Conservation (phyloP, 2,797 vertebrate genomes). For the Lacerta viridis region DNA sequence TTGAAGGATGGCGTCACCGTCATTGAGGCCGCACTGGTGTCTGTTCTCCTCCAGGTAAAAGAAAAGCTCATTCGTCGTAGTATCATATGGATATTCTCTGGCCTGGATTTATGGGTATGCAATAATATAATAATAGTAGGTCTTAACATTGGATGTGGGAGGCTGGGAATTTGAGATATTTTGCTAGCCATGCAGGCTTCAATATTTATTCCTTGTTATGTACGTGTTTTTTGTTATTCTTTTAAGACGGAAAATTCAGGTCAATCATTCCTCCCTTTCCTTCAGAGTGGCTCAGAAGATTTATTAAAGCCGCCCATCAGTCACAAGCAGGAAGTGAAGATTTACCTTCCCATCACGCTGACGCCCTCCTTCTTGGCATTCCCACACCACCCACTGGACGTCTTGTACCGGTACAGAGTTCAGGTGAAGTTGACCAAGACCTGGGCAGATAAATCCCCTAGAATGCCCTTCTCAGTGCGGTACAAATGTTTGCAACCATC, state of each 20-base stretch:
- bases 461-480: background rate
- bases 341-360: constrained; percentile 75
- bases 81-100: background rate
- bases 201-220: background rate
- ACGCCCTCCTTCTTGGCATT: constrained; percentile 77
- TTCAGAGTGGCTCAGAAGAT: constrained; percentile 56
- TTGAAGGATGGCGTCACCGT: constrained; percentile 62
- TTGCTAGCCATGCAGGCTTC: background rate
- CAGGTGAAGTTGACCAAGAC: constrained; percentile 61
- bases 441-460: background rate
- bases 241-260: background rate
- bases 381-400: constrained; percentile 80
- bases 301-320: constrained; percentile 59
- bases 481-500: no score
- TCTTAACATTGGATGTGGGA: background rate
- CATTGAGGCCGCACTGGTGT: constrained; percentile 72
- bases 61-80: background rate
- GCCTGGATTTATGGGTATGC: background rate
- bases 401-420: constrained; percentile 68
- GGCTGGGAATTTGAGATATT: background rate
- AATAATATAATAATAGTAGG: background rate
- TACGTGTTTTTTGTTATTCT: background rate
- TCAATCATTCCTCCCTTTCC: background rate
- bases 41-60: constrained; percentile 65
- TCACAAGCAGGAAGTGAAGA: constrained; percentile 77